Percentiles rank a stretch among this genome's conserved stretches.
Evolutionary conservation across 2,888 invertebrate species (phyloP).

Genomic region (Acheta domesticus): DNA sequence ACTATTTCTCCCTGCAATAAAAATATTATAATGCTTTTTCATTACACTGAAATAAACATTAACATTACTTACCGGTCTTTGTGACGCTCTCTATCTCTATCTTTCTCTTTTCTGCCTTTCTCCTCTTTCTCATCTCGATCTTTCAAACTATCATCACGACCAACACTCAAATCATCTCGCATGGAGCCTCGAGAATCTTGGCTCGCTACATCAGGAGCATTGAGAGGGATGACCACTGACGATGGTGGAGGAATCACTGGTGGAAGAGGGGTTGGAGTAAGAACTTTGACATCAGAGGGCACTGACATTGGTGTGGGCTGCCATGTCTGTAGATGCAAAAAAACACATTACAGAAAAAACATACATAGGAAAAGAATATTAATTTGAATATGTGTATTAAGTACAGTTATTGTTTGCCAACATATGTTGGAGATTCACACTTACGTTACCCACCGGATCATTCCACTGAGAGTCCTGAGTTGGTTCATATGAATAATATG

Average conservation of each 20-base stretch:
- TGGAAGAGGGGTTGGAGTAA: slow-evolving; percentile 53
- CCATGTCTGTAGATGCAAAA: slow-evolving; percentile 44
- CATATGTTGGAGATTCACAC: no score
- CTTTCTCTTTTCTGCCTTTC: slow-evolving; percentile 46
- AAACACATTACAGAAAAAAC: not conserved
- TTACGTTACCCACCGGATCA: slow-evolving; percentile 46
- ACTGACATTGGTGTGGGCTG: slow-evolving; percentile 47
- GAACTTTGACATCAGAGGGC: slow-evolving; percentile 59
- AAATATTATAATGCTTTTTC: no score
- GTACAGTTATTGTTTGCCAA: not conserved
- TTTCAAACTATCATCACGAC: slow-evolving; percentile 28
- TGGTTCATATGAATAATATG: slow-evolving; percentile 62
- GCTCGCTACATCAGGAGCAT: slow-evolving; percentile 29
- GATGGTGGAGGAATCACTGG: slow-evolving; percentile 43
- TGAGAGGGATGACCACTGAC: slow-evolving; percentile 42
- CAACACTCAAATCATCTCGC: slow-evolving; percentile 29
- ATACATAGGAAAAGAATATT: not conserved
- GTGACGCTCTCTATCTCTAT: slow-evolving; percentile 57
- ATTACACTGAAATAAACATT: no score
- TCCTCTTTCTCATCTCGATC: slow-evolving; percentile 30
- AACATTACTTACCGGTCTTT: slow-evolving; percentile 57
- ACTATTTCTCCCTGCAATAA: no score
- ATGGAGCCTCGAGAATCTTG: slow-evolving; percentile 32
- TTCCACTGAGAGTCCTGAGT: slow-evolving; percentile 72
- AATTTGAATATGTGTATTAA: not conserved